Evolutionary conservation across 2,888 invertebrate species (phyloP), one percentile per base, ranked within the genome.

Genomic region (Petrophora chlorosata): DNA sequence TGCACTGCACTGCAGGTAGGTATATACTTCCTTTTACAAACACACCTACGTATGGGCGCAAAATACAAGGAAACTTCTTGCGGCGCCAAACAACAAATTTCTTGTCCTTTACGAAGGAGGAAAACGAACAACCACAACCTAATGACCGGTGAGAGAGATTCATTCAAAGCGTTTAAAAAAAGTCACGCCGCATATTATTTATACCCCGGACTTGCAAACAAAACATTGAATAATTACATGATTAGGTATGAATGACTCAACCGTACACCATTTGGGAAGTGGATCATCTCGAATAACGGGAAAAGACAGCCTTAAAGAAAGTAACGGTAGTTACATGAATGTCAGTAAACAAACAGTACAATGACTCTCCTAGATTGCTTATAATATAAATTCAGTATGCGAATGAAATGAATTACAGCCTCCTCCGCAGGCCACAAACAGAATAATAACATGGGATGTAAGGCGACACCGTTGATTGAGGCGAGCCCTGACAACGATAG

Each of bases 331-430:
- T 42, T 45, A 29, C 35, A 46, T 42, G 26, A 49, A 43, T 36
- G 49, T 43, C 28, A 36, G 52, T 47, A 56, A 56, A 48, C 56
- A 56, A 49, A 41, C 45, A 50, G 52, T 49, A 30, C 45, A 35
- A 48, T 55, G 48, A 50, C 54, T 51, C 38, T 29, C 4, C 32
- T 38, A 36, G 41, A 29, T 48, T 30, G 26, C 14, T 28, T 26
- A 41, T 28, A 36, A 32, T 25, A 47, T 25, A 22, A 33, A 33
- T 33, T 17, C 28, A 29, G 29, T 28, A 10, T n/a, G 15, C 12
- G 33, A 39, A 32, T 30, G 14, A 34, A 43, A 42, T 49, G 38
- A 26, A 26, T 39, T 33, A 39, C 28, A 28, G 12, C 35, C 10
- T 14, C 19, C 8, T 23, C 9, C n/a, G n/a, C n/a, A n/a, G 2